A percentile compares a stretch with the other conserved stretches of the same genome.
phyloP scores from a whole-genome alignment of 2,888 invertebrate genomes.

The Standfussiana lucernea region DNA sequence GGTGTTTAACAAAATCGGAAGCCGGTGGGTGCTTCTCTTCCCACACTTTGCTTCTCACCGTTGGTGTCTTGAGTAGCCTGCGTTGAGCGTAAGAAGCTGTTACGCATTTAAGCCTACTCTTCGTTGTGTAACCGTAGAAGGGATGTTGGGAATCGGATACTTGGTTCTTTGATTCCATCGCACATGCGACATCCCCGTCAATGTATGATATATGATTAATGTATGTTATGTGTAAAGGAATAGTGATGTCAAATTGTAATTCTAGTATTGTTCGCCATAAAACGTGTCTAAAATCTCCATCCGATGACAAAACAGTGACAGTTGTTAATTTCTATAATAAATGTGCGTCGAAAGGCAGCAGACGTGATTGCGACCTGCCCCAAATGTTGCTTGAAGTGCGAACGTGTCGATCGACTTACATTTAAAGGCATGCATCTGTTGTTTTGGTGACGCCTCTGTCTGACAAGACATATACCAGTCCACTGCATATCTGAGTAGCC shows the following conservation, averaged over 20 bases:
- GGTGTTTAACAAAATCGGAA: too few species aligned
- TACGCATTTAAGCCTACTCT: too few species aligned
- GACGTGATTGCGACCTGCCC: constrained; percentile 61
- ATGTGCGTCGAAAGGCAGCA: constrained; percentile 51
- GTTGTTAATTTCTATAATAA: constrained; percentile 53
- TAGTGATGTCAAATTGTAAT: not conserved
- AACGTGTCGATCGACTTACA: constrained; percentile 56
- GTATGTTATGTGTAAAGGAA: too few species aligned
- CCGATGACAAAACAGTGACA: constrained; percentile 49
- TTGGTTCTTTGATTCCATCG: too few species aligned
- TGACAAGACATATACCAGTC: constrained; percentile 1
- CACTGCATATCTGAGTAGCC: not conserved
- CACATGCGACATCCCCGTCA: too few species aligned
- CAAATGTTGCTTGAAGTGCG: constrained; percentile 48
- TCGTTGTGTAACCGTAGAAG: too few species aligned
- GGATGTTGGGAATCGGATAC: too few species aligned
- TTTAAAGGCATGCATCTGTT: constrained; percentile 38
- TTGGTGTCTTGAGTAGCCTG: too few species aligned
- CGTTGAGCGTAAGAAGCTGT: too few species aligned
- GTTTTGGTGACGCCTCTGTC: constrained; percentile 28
- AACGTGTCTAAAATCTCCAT: constrained; percentile 21
- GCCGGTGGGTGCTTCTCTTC: too few species aligned
- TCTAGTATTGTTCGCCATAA: not conserved
- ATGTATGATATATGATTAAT: too few species aligned
- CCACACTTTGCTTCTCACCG: too few species aligned